Evolutionary conservation across 2,113 vertebrate species (phyloP), one percentile per base, ranked within the genome.

Genomic region (Xiphias gladius): DNA sequence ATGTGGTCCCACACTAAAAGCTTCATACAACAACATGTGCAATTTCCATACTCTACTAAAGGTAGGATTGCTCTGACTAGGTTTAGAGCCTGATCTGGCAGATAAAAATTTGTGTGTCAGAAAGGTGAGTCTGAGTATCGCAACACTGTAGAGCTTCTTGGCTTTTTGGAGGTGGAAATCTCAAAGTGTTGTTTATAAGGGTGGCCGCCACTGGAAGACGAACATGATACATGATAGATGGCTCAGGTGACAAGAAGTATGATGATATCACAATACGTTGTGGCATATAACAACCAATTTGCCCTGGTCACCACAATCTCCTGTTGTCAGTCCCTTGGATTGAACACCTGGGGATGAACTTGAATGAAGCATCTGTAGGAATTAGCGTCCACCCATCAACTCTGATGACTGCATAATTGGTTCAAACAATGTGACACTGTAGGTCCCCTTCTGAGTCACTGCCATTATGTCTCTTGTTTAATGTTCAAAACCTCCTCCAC

Each of bases 201-300:
- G 54, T 26, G 26, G 3, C 41, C 5, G 13, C 37, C 24, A 16
- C 35, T 67, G 58, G 30, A 41, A 65, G 39, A 82, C 69, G 17
- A 73, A 79, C 57, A 54, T n/a, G 48, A 68, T 71, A 65, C 62
- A 67, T 48, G 64, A 63, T 1, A 1, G 66, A 16, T 35, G 17
- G 28, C 66, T 69, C 20, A 8, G 69, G 59, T 52, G 71, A 63
- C 35, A 54, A 20, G 63, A 85, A 67, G 43, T 35, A 22, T 61
- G 76, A 80, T 83, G 79, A 68, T 43, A 81, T 79, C 80, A 61
- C 73, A 58, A 2, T 58, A 52, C 19, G 59, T 32, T 61, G 57
- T 61, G 28, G 52, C 66, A 68, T 65, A 65, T 37, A 79, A 59
- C 52, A 73, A 63, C 57, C 80, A 81, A 79, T 83, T 77, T 83